Conservation (phyloP, 2,113 vertebrate species). For the Antigone vipio region DNA sequence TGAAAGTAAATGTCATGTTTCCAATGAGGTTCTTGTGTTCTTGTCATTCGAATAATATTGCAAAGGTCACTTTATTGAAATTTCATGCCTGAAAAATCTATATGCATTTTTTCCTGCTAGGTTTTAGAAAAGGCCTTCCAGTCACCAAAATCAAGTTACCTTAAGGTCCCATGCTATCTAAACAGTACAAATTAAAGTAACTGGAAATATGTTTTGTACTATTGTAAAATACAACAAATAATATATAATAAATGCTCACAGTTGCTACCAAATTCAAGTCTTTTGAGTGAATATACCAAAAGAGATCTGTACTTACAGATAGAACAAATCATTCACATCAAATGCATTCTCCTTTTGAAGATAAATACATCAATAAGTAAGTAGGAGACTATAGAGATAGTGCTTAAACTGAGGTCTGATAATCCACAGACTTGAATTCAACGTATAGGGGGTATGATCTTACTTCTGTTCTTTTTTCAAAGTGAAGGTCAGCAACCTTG, state of each 20-base stretch:
- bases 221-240: background rate
- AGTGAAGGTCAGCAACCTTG: background rate
- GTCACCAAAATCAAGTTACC: background rate
- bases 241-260: background rate
- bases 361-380: background rate
- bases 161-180: background rate
- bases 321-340: background rate
- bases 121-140: background rate
- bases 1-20: background rate
- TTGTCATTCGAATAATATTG: background rate
- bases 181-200: background rate
- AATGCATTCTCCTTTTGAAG: background rate
- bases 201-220: background rate
- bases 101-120: background rate
- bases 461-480: background rate
- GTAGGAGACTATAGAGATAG: background rate
- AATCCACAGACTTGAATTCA: background rate
- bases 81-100: background rate
- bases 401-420: background rate
- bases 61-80: constrained; percentile 25
- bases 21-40: background rate
- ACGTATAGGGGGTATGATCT: background rate
- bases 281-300: background rate
- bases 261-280: background rate
- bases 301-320: background rate